Percentiles rank a stretch among this genome's conserved stretches.
Evolutionary conservation across 2,888 invertebrate species (phyloP).

Genomic region (Malacosoma neustria): DNA sequence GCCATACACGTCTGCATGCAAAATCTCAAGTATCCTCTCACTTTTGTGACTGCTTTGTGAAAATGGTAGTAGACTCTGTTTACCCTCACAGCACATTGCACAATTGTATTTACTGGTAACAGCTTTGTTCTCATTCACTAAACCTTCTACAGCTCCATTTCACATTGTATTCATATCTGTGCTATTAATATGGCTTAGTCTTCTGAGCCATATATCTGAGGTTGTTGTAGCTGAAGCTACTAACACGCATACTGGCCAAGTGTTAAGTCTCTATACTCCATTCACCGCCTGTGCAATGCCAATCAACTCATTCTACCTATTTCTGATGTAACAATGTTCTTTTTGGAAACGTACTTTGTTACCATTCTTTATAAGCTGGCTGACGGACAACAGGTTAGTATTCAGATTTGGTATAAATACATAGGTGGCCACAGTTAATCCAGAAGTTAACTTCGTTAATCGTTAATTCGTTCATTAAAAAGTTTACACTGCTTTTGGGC

Average conservation of each 20-base stretch:
- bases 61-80: conserved; percentile 13
- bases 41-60: background rate
- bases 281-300: conserved; percentile 3
- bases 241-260: conserved; percentile 4
- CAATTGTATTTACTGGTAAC: conserved; percentile 9
- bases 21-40: background rate
- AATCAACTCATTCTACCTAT: conserved; percentile 1
- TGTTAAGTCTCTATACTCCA: conserved; percentile 7
- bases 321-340: conserved; percentile 6
- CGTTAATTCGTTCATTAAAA: too few species aligned
- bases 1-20: conserved; percentile 8
- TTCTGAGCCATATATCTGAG: background rate
- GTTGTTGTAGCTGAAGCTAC: conserved; percentile 1
- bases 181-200: conserved; percentile 6
- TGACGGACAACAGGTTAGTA: too few species aligned
- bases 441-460: too few species aligned
- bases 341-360: background rate
- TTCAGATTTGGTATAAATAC: too few species aligned
- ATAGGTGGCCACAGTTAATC: too few species aligned
- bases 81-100: conserved; percentile 14
- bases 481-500: too few species aligned
- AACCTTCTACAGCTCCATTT: conserved; percentile 9
- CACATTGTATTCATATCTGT: conserved; percentile 6
- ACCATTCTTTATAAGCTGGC: too few species aligned
- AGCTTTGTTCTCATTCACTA: conserved; percentile 6